Evolutionary conservation across 2,113 vertebrate genomes (phyloP), one percentile per base, ranked within the genome.

Genomic region (Cynopterus brachyotis): DNA sequence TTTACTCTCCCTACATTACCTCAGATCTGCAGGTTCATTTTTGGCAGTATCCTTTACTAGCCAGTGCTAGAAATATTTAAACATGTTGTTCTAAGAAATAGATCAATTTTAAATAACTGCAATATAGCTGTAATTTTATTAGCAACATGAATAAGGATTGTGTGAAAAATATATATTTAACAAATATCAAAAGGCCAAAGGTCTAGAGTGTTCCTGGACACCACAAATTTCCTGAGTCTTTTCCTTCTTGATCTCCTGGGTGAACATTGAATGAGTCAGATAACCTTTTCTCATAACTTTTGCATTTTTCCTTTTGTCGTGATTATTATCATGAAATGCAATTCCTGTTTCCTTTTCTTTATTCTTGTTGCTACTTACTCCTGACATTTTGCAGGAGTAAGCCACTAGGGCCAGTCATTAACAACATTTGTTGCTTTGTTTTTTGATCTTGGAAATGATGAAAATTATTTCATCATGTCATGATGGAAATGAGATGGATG

Each of bases 21-120:
- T 76, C 19, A 82, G 19, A 80, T 62, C 9, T 95, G 67, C n/a
- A 91, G 19, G 20, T 64, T 95, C 12, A 42, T 91, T 96, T 96
- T 37, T 87, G 37, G 57, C 3, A 37, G 1, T 0, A 1, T 47
- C 92, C 11, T 50, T 89, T 89, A 76, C 3, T 40, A 60, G 32
- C 3, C n/a, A 95, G 55, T 66, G 60, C 32, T 82, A 45, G 50
- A 94, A 94, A 69, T 94, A 57, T 83, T 82, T 86, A 55, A 83
- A 89, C 28, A 83, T 62, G 15, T 32, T 53, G 6, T 40, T 95
- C 64, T 93, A 89, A 95, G 37, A 91, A 88, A 81, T 7, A 70
- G 17, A 84, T 45, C 2, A 50, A 79, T 92, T 93, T 53, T 88
- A 91, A 86, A 80, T 75, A 85, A 59, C 35, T 73, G 9, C 15